Evolutionary conservation across 2,113 vertebrate species (phyloP).

Genomic region (Gadus macrocephalus): DNA sequence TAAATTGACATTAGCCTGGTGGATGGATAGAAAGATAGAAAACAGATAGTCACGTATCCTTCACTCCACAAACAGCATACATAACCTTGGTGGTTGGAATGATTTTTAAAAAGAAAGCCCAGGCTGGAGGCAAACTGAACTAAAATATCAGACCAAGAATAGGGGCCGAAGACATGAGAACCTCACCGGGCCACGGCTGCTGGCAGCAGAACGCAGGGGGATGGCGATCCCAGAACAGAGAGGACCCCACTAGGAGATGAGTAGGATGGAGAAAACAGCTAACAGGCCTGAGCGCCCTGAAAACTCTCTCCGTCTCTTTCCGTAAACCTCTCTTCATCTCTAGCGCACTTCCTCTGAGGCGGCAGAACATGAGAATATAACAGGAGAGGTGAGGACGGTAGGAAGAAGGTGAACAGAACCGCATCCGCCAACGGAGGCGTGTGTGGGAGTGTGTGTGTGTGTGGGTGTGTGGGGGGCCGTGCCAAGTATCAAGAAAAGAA

Average conservation of each 20-base stretch:
- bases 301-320: not conserved
- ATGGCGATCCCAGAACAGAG: too few relatives aligned
- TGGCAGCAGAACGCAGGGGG: too few relatives aligned
- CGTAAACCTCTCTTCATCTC: too few relatives aligned
- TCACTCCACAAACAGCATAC: not conserved
- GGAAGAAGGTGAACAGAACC: constrained; percentile 13
- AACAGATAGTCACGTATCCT: not conserved
- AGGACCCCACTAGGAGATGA: too few relatives aligned
- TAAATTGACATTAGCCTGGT: not conserved
- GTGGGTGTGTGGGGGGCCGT: not conserved
- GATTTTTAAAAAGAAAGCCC: not conserved
- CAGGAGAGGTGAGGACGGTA: not conserved
- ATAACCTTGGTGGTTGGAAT: not conserved
- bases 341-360: not conserved
- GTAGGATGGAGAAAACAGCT: not conserved
- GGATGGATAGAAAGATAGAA: not conserved
- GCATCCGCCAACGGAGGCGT: constrained; percentile 43
- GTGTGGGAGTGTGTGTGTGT: constrained; percentile 16
- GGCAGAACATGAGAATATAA: not conserved
- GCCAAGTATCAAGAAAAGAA: too few relatives aligned
- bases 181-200: too few relatives aligned
- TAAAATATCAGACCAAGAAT: not conserved
- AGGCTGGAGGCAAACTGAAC: not conserved
- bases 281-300: not conserved
- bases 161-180: not conserved